Evolutionary conservation across 2,797 vertebrate species (phyloP), one percentile per base, ranked within the genome.

Genomic region (Ataeniobius toweri): DNA sequence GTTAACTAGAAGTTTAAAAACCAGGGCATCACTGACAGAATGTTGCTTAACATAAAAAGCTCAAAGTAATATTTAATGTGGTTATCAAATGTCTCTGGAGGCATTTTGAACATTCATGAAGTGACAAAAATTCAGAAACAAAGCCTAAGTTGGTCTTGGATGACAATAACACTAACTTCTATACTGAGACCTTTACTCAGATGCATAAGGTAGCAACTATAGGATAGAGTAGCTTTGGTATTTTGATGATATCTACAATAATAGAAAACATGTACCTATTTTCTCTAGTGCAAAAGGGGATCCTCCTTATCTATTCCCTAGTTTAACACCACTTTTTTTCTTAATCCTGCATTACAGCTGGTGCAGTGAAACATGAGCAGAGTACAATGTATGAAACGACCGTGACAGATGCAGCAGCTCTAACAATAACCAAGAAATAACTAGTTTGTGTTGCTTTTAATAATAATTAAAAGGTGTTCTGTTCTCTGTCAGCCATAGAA

Each of bases 391-490:
- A 77, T 69, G 75, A 84, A 74, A 58, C 80, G 20, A 74, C 73
- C 77, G 82, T 65, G 76, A 85, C 76, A 84, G 84, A 90, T 78
- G 85, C 85, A 88, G 75, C 81, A 31, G 83, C 81, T 80, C 87
- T 83, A 87, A 86, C 83, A 68, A 28, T 88, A 81, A 84, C 85
- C 83, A 84, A 77, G 84, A 80, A 80, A 89, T 90, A 80, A 79
- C 71, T 82, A 82, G 86, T 88, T 87, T 89, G 89, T 87, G 85
- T 76, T 86, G 90, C 87, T 82, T 88, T 81, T 83, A 86, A 91
- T 80, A 87, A 89, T 93, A 92, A 94, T 93, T 94, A 92, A 93
- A 94, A 87, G 85, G 81, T 75, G 9, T 83, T 93, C 87, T 89
- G 87, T 84, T 88, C 79, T 77, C 65, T 71, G 84, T 93, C 89